These are phyloP conservation scores for Drosophila nigrodunni DNA, from an alignment of 1,140 invertebrate genomes.

Conservation along the genomic window DNA sequence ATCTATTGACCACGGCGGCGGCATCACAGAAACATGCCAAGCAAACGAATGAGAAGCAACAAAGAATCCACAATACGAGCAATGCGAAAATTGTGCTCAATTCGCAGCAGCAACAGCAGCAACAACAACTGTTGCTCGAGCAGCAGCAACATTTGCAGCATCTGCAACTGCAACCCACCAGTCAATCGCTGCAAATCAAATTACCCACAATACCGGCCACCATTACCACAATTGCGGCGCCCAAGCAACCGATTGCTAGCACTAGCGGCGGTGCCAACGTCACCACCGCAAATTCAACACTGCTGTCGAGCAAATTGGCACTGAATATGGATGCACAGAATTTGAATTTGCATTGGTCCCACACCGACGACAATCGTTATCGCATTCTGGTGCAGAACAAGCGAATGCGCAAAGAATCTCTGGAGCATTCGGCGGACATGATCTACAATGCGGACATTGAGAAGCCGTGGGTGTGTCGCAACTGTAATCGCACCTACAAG, in stretches of 20 bases:
- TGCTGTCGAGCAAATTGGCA: constrained; percentile 47
- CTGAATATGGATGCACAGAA: constrained; percentile 60
- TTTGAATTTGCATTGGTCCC: constrained; percentile 67
- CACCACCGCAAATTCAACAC: constrained; percentile 49
- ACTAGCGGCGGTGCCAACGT: constrained; percentile 49
- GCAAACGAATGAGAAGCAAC: constrained; percentile 65
- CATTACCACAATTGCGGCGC: constrained; percentile 70
- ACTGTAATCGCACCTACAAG: constrained; percentile 82
- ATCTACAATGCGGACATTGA: constrained; percentile 84
- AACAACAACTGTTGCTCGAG: constrained; percentile 71
- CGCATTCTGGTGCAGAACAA: constrained; percentile 82
- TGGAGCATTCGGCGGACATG: constrained; percentile 84
- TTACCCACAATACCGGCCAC: constrained; percentile 77
- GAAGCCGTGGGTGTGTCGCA: constrained; percentile 84
- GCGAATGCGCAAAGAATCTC: constrained; percentile 79
- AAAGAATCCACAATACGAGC: constrained; percentile 41
- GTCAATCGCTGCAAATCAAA: constrained; percentile 75
- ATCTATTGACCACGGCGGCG: constrained; percentile 75
- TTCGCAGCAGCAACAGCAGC: constrained; percentile 73
- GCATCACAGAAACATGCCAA: constrained; percentile 76
- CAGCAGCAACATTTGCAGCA: constrained; percentile 80
- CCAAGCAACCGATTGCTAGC: constrained; percentile 49
- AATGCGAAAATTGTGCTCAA: constrained; percentile 53
- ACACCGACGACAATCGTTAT: constrained; percentile 80
- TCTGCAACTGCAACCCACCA: constrained; percentile 76